Evolutionary conservation across 1,140 invertebrate species (phyloP), one percentile per base, ranked within the genome.

Genomic region (Drosophila bocqueti): DNA sequence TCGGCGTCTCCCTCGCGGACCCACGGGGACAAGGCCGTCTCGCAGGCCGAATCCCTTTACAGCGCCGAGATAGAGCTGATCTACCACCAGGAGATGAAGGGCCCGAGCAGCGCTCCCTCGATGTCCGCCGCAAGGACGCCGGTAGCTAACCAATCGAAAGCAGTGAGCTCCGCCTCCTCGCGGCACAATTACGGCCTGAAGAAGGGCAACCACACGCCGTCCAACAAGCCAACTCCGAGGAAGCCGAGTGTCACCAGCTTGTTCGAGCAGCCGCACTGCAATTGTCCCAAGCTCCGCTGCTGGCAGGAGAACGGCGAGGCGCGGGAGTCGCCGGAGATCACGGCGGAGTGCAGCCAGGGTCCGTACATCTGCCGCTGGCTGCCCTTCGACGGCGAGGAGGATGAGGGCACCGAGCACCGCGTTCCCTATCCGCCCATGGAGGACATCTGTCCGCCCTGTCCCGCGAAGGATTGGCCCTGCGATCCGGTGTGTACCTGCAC

Each of bases 291-390:
- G 0, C 16, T 92, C 40, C 62, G 57, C 3, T 79, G 76, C 11
- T 66, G 63, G 13, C 52, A 59, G 36, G 52, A 73, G 24, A n/a
- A 9, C 10, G 65, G 36, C 1, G 40, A 36, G 16, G 40, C 77
- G 1, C 55, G 38, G 8, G 74, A 42, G 15, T 21, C 62, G 9
- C 78, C 82, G 0, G 69, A 68, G 3, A 89, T 91, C 0, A 75
- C 69, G 16, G 89, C 84, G 4, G 91, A 91, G 21, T 81, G 76
- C 21, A 90, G 91, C 49, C 91, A 92, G 47, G 91, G 91, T 0
- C 84, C 91, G 0, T 92, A 77, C 40, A 60, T 76, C 7, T 92
- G 91, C 40, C 84, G 81, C 15, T 92, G 91, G 91, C 21, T 86
- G 31, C 57, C 72, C 21, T 82, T 34, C 29, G 60, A 74, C 1